A percentile compares a stretch with the other conserved stretches of the same genome.
Conservation (phyloP, 1,140 invertebrate genomes). For the Bilobella aurantiaca region DNA sequence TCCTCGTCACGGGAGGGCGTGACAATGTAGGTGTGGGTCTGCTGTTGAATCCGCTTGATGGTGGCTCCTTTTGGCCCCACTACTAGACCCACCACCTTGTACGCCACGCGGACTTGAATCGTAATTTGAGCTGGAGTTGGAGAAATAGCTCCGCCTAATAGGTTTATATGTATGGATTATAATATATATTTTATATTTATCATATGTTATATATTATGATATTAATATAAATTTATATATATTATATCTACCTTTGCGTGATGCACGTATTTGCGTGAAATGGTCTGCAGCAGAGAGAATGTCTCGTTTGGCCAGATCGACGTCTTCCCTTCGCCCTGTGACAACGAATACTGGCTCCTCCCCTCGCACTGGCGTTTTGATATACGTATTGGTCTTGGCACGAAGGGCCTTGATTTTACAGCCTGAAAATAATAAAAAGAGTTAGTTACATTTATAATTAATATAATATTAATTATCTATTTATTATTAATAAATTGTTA, state of each 20-base stretch:
- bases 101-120: constrained; percentile 73
- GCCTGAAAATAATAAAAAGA: constrained; percentile 56
- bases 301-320: constrained; percentile 88
- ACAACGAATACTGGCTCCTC: constrained; percentile 99
- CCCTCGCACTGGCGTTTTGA: constrained; percentile 95
- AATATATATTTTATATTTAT: too few relatives aligned
- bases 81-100: constrained; percentile 93
- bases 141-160: too few relatives aligned
- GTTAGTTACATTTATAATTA: too few relatives aligned
- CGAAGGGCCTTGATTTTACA: constrained; percentile 98
- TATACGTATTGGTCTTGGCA: constrained; percentile 99
- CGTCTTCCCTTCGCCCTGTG: constrained; percentile 97
- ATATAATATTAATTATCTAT: too few relatives aligned
- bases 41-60: constrained; percentile 97
- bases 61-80: constrained; percentile 98
- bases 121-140: constrained; percentile 91
- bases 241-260: constrained; percentile 57
- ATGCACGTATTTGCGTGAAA: constrained; percentile 95
- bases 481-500: too few relatives aligned
- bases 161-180: too few relatives aligned
- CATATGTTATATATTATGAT: too few relatives aligned
- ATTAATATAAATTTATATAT: constrained; percentile 62
- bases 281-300: constrained; percentile 97
- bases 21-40: constrained; percentile 98
- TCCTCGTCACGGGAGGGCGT: constrained; percentile 96